Conservation (phyloP, 2,797 vertebrate genomes). For the Rhinoraja longicauda region DNA sequence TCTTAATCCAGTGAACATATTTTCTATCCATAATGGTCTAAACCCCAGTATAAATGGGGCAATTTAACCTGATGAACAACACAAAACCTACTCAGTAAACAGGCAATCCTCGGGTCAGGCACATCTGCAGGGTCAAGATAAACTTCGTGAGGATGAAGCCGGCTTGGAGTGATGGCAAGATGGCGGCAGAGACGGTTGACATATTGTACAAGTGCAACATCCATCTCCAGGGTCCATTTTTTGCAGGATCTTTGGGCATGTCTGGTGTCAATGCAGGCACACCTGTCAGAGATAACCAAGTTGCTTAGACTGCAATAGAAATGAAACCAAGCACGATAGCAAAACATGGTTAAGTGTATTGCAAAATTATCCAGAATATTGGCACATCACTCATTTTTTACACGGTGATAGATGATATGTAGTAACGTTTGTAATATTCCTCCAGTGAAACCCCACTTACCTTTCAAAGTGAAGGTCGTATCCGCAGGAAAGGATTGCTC, state of each 20-base stretch:
- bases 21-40: neutral
- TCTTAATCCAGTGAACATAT: neutral
- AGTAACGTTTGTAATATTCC: neutral
- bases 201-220: conserved; percentile 86
- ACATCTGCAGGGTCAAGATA: conserved; percentile 82
- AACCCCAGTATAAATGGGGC: neutral
- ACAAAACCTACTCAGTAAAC: conserved; percentile 70
- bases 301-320: neutral
- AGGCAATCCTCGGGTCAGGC: conserved; percentile 79
- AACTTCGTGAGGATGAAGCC: conserved; percentile 91
- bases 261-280: conserved; percentile 79
- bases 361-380: neutral
- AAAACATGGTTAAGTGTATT: neutral
- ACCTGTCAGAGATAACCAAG: conserved; percentile 49
- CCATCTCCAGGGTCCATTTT: conserved; percentile 92
- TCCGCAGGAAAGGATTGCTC: conserved; percentile 88
- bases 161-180: conserved; percentile 86
- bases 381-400: neutral
- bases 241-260: conserved; percentile 88
- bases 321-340: neutral
- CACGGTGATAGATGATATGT: neutral
- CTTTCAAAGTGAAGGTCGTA: conserved; percentile 96
- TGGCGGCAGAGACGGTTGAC: conserved; percentile 90
- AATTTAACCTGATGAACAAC: neutral
- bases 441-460: conserved; percentile 50